phyloP scores from a whole-genome alignment of 2,797 vertebrate species.

The Eulemur coronatus region DNA sequence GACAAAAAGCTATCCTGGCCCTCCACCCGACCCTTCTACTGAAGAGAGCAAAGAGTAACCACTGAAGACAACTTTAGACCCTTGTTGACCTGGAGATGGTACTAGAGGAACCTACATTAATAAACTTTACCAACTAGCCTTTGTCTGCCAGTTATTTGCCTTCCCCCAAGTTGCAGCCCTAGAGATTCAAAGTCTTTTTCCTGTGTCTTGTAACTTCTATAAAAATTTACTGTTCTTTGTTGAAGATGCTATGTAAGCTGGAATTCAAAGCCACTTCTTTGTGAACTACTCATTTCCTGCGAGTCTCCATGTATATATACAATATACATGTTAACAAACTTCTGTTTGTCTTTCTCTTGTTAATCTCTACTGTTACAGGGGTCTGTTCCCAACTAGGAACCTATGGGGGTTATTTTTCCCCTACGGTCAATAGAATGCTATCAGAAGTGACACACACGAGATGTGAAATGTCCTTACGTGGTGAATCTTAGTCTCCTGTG shows the following conservation, averaged over 20 bases:
- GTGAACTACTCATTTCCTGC: neutral
- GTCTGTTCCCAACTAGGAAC: neutral
- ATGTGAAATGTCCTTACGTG: neutral
- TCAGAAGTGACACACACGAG: neutral
- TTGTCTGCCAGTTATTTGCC: neutral
- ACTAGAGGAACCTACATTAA: neutral
- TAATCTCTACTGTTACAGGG: neutral
- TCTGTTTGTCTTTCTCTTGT: neutral
- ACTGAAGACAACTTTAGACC: neutral
- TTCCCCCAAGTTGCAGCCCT: neutral
- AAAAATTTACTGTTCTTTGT: neutral
- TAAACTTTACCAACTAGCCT: neutral
- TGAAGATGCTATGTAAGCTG: neutral
- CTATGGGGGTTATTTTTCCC: neutral
- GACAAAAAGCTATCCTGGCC: neutral
- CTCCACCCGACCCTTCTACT: no score
- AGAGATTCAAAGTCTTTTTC: neutral
- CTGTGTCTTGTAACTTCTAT: neutral
- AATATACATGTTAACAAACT: constrained; percentile 24
- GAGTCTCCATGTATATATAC: neutral
- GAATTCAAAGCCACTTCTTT: neutral
- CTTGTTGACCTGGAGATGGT: neutral
- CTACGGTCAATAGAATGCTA: neutral
- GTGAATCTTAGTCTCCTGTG: neutral
- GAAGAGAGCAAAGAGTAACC: neutral